Conservation (phyloP, 1,140 invertebrate species). For the Hycleus cichorii region DNA sequence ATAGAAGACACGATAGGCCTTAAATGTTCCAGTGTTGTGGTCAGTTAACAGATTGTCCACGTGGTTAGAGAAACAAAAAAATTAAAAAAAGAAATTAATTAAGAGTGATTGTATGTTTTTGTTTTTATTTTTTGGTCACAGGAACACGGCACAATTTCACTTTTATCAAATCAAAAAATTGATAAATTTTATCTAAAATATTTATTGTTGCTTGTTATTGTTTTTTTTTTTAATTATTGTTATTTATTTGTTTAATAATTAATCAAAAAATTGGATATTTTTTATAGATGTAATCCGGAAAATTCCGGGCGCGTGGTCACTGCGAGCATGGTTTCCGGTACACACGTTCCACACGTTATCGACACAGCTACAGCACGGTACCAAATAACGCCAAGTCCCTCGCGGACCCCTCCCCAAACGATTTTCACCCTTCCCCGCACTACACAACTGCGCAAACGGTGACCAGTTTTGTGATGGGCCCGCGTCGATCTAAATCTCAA, state of each 20-base stretch:
- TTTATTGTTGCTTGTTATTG: no score
- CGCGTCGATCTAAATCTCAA: slow-evolving; percentile 42
- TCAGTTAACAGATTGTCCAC: slow-evolving; percentile 18
- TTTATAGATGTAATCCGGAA: neutral
- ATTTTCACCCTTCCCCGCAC: slow-evolving; percentile 17
- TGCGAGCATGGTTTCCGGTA: slow-evolving; percentile 29
- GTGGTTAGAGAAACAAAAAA: slow-evolving; percentile 7
- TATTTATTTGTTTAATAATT: neutral
- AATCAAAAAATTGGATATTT: no score
- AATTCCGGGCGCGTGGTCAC: slow-evolving; percentile 28
- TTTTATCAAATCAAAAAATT: no score
- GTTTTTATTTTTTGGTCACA: no score
- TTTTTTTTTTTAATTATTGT: neutral
- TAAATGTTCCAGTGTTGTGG: slow-evolving; percentile 43
- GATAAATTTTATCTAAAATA: no score
- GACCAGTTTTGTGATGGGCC: slow-evolving; percentile 29
- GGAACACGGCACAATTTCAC: no score
- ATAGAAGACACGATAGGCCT: slow-evolving; percentile 42
- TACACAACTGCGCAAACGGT: slow-evolving; percentile 33
- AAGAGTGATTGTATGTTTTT: no score
- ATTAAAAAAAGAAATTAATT: no score
- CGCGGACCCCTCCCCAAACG: slow-evolving; percentile 28
- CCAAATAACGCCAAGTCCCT: slow-evolving; percentile 25
- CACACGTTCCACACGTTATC: slow-evolving; percentile 20
- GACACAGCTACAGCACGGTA: slow-evolving; percentile 22